These are phyloP conservation scores for Lasioglossum zephyrum DNA, from an alignment of 2,888 invertebrate genomes.

Conservation along the genomic window DNA sequence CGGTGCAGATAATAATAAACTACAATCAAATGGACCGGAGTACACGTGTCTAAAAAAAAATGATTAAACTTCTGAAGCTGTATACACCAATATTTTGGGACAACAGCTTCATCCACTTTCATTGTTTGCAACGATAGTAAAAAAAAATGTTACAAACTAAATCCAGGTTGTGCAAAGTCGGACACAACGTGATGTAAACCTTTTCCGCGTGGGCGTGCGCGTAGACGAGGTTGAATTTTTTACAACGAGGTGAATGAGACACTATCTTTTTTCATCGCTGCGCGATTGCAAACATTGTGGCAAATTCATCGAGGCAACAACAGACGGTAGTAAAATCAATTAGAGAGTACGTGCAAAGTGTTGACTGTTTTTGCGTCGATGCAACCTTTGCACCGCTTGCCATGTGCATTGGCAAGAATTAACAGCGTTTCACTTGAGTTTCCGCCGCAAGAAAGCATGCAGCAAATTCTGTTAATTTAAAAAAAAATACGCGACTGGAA, in stretches of 20 bases:
- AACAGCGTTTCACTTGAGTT: not conserved
- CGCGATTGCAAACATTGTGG: not conserved
- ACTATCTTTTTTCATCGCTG: not conserved
- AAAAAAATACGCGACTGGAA: not conserved
- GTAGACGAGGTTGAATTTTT: not conserved
- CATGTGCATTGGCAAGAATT: not conserved
- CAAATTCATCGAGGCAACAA: not conserved
- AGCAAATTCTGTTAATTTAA: not conserved
- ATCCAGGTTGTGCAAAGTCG: not conserved
- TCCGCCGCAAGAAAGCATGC: not conserved
- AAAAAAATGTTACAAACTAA: not conserved
- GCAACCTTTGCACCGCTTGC: not conserved
- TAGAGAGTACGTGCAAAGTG: not conserved
- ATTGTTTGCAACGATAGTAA: not conserved
- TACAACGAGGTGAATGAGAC: not conserved
- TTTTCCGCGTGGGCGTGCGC: not conserved
- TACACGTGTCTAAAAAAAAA: not conserved
- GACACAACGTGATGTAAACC: not conserved
- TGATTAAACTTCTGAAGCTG: not conserved
- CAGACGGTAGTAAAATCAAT: not conserved
- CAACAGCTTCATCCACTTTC: not conserved
- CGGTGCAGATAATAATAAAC: not conserved
- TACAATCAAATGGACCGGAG: too few species aligned
- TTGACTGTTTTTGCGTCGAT: slow-evolving; percentile 1
- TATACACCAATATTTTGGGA: not conserved